These are phyloP conservation scores for Cebidichthys violaceus DNA, from an alignment of 2,113 vertebrate species.

Conservation along the genomic window DNA sequence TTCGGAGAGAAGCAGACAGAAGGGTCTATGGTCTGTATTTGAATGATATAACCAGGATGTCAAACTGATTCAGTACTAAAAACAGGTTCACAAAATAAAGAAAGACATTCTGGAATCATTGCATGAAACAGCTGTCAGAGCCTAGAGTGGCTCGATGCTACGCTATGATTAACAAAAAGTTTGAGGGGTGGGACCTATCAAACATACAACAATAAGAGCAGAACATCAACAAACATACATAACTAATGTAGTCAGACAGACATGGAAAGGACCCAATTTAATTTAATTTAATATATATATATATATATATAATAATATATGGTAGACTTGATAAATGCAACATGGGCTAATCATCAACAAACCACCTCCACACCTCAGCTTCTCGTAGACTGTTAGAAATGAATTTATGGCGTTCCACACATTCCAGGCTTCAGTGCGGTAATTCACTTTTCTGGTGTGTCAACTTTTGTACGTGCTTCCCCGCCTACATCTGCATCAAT, in stretches of 20 bases:
- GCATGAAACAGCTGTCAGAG: no score
- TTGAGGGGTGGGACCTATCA: no score
- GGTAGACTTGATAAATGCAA: neutral
- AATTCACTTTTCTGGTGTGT: conserved; percentile 55
- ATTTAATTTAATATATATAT: neutral
- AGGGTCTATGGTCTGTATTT: no score
- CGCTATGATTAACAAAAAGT: no score
- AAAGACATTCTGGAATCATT: no score
- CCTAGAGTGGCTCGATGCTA: no score
- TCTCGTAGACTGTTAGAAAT: neutral
- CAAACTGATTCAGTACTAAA: no score
- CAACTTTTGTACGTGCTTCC: conserved; percentile 17
- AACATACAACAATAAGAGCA: neutral
- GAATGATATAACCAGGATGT: no score
- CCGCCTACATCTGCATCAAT: conserved; percentile 37
- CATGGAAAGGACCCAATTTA: neutral
- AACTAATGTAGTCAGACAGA: neutral
- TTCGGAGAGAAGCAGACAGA: no score
- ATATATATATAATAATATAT: neutral
- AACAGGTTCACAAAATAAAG: no score
- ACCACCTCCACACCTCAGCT: conserved; percentile 22
- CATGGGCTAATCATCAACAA: conserved; percentile 32
- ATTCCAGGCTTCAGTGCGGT: conserved; percentile 39
- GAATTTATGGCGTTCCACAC: conserved; percentile 31
- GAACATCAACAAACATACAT: neutral